These are phyloP conservation scores for Periplaneta americana DNA, from an alignment of 1,140 invertebrate species.

Conservation along the genomic window DNA sequence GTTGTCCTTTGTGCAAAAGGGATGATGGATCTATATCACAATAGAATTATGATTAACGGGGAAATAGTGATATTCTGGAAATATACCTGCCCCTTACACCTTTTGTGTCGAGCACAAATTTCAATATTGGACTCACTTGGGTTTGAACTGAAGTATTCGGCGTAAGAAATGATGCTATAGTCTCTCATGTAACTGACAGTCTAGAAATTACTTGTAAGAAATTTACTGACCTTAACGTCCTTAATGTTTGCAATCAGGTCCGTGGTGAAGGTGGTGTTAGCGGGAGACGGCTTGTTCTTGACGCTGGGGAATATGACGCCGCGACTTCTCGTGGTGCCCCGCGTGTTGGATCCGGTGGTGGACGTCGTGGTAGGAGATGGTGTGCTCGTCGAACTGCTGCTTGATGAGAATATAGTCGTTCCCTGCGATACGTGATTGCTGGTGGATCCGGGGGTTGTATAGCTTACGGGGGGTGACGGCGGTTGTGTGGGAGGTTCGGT, in stretches of 20 bases:
- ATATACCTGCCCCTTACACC: too few relatives aligned
- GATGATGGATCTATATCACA: too few relatives aligned
- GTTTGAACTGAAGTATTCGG: too few relatives aligned
- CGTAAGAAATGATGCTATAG: too few relatives aligned
- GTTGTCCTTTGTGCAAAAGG: too few relatives aligned
- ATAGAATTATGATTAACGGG: too few relatives aligned
- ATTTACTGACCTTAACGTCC: slow-evolving; percentile 78
- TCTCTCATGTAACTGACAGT: too few relatives aligned
- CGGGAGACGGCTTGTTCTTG: slow-evolving; percentile 79
- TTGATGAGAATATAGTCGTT: slow-evolving; percentile 31
- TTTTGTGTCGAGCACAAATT: too few relatives aligned
- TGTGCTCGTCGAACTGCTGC: slow-evolving; percentile 29
- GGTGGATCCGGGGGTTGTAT: slow-evolving; percentile 23
- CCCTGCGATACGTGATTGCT: slow-evolving; percentile 27
- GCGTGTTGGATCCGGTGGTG: slow-evolving; percentile 29
- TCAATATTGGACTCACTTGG: too few relatives aligned
- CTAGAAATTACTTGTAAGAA: too few relatives aligned
- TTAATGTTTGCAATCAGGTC: slow-evolving; percentile 65
- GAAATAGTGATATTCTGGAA: too few relatives aligned
- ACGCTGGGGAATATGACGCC: slow-evolving; percentile 85
- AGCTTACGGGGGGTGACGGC: slow-evolving; percentile 25
- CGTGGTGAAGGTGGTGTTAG: slow-evolving; percentile 73
- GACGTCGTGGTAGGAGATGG: slow-evolving; percentile 26
- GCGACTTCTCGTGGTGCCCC: slow-evolving; percentile 53
- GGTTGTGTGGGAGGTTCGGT: slow-evolving; percentile 17